phyloP scores from a whole-genome alignment of 2,888 invertebrate species.

The Phyto melanocephala region DNA sequence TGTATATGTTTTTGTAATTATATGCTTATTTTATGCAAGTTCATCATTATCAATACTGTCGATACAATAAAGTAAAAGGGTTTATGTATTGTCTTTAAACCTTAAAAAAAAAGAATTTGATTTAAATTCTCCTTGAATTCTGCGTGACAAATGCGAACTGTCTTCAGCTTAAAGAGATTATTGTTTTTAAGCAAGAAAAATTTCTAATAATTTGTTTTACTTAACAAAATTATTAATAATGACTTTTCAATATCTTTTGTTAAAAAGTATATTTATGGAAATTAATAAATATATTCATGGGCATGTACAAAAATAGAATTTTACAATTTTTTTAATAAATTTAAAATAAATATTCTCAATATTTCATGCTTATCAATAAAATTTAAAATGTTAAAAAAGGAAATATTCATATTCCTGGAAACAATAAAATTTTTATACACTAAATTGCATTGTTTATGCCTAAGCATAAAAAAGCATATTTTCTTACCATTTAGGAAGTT shows the following conservation, averaged over 20 bases:
- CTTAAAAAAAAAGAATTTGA: background rate
- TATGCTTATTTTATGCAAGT: constrained; percentile 54
- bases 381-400: background rate
- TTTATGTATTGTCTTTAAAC: background rate
- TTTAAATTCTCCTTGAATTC: constrained; percentile 5
- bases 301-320: background rate
- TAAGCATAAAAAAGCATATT: no score
- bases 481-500: no score
- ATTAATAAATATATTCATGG: constrained; percentile 31
- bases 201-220: background rate
- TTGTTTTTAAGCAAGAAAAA: background rate
- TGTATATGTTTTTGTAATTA: constrained; percentile 33
- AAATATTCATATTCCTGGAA: background rate
- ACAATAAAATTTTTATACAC: background rate
- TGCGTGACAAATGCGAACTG: constrained; percentile 46
- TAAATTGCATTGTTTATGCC: no score
- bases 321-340: no score
- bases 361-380: constrained; percentile 4
- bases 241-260: constrained; percentile 8
- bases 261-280: background rate
- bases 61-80: background rate
- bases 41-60: constrained; percentile 33
- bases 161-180: constrained; percentile 18
- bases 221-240: constrained; percentile 11
- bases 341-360: background rate